Percentiles rank a stretch among this genome's conserved stretches.
Conservation (phyloP, 2,113 vertebrate species). For the Neogobius melanostomus region DNA sequence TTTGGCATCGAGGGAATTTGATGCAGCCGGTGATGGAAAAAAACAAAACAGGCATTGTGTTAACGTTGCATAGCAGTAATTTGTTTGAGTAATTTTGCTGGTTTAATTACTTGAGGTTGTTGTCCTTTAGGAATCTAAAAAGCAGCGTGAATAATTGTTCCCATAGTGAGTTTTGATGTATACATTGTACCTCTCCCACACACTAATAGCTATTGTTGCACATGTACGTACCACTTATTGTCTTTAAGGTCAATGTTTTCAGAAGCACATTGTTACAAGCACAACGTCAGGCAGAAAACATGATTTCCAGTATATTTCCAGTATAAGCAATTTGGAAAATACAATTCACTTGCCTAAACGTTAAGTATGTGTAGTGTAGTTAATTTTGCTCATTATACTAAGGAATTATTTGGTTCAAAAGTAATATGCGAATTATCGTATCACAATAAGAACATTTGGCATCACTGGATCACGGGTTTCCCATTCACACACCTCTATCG, state of each 20-base stretch:
- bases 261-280: not conserved
- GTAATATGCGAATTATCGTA: too few relatives aligned
- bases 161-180: not conserved
- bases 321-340: too few relatives aligned
- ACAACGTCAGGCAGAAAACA: not conserved
- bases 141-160: not conserved
- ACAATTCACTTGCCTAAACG: too few relatives aligned
- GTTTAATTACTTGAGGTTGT: slow-evolving; percentile 15
- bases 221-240: not conserved
- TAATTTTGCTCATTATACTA: too few relatives aligned
- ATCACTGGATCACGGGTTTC: too few relatives aligned
- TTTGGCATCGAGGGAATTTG: slow-evolving; percentile 6
- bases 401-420: too few relatives aligned
- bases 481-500: too few relatives aligned
- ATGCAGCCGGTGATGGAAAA: not conserved
- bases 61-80: not conserved
- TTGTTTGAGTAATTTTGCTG: not conserved
- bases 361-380: too few relatives aligned
- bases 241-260: not conserved
- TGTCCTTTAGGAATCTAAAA: slow-evolving; percentile 9
- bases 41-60: not conserved
- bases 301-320: too few relatives aligned
- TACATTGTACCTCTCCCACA: too few relatives aligned
- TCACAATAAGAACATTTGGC: too few relatives aligned
- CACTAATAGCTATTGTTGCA: too few relatives aligned